A percentile compares a stretch with the other conserved stretches of the same genome.
Evolutionary conservation across 2,113 vertebrate genomes (phyloP).

Genomic region (Camelus bactrianus): DNA sequence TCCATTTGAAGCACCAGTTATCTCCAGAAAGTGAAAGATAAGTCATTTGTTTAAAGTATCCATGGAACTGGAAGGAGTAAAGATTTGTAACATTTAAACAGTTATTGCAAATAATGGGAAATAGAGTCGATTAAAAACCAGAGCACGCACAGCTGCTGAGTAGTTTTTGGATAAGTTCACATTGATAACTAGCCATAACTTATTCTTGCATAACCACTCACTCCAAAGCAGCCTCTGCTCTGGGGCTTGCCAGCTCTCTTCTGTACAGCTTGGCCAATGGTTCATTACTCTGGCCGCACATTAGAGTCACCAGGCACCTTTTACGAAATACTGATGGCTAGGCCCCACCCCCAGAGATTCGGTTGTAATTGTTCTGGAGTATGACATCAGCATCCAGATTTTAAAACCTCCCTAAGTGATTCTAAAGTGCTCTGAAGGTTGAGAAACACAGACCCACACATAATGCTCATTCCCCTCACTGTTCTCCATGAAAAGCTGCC

Average conservation of each 20-base stretch:
- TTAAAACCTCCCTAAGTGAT: background rate
- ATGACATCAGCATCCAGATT: background rate
- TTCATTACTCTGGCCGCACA: background rate
- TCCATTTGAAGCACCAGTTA: background rate
- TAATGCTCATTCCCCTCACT: background rate
- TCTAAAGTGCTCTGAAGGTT: background rate
- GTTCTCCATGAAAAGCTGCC: background rate
- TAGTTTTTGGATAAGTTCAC: background rate
- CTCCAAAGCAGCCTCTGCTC: background rate
- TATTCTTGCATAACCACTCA: background rate
- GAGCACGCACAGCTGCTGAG: background rate
- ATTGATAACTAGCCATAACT: background rate
- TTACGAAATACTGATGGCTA: background rate
- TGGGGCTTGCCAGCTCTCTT: background rate
- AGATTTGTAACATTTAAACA: constrained; percentile 22
- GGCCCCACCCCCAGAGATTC: background rate
- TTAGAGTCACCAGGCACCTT: background rate
- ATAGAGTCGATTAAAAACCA: background rate
- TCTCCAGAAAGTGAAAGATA: background rate
- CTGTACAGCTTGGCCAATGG: background rate
- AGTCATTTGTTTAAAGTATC: background rate
- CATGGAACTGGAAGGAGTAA: background rate
- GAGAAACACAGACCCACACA: background rate
- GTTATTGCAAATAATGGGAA: background rate
- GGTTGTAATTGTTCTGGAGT: background rate